Conservation (phyloP, 2,888 invertebrate genomes). For the Andrena bicolor region DNA sequence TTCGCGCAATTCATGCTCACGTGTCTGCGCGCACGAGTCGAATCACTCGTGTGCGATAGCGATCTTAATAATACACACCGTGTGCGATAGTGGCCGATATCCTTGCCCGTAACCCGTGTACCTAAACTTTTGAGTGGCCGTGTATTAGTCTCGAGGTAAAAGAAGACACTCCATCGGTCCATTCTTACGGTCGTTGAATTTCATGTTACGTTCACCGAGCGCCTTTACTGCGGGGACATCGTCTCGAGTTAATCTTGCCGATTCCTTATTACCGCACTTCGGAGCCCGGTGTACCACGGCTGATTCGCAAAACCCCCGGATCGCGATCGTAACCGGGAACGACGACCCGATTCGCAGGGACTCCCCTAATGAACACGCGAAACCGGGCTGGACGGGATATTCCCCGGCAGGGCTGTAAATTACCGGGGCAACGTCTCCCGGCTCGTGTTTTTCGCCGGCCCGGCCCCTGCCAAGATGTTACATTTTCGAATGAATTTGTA, state of each 20-base stretch:
- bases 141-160: constrained; percentile 38
- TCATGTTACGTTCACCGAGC: constrained; percentile 49
- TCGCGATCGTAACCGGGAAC: constrained; percentile 16
- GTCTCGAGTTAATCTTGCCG: constrained; percentile 40
- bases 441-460: background rate
- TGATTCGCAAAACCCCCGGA: constrained; percentile 23
- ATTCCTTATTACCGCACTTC: constrained; percentile 39
- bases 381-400: constrained; percentile 5
- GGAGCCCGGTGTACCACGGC: constrained; percentile 12
- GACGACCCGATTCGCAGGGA: constrained; percentile 3
- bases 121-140: background rate
- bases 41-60: no score
- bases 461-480: constrained; percentile 4
- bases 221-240: constrained; percentile 14
- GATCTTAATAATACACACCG: no score
- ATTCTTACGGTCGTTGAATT: constrained; percentile 62
- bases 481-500: constrained; percentile 1
- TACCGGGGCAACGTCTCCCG: background rate
- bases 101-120: background rate
- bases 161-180: constrained; percentile 36
- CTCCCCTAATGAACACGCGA: constrained; percentile 19
- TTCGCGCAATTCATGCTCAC: no score
- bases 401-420: background rate
- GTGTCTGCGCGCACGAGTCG: no score
- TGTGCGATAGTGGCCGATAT: background rate